A percentile compares a stretch with the other conserved stretches of the same genome.
phyloP scores from a whole-genome alignment of 2,797 vertebrate genomes.

The Melanotaenia boesemani region DNA sequence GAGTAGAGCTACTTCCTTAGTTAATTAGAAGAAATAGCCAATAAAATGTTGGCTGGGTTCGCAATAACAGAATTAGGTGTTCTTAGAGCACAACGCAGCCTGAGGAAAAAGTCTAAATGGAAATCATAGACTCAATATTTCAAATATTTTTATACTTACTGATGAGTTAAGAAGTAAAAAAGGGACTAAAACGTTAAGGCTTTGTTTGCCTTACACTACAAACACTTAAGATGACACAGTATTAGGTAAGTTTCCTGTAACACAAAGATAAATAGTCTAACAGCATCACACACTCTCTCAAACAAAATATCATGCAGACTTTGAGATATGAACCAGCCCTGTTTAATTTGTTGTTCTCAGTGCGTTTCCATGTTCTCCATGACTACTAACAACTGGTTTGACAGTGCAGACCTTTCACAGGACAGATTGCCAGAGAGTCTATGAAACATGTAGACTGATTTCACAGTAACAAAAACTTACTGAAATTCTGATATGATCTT shows the following conservation, averaged over 20 bases:
- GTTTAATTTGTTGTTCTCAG: neutral
- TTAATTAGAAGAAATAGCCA: too few relatives aligned
- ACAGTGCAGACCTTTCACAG: slow-evolving; percentile 9
- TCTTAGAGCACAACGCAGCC: neutral
- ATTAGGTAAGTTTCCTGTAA: neutral
- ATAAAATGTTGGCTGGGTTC: too few relatives aligned
- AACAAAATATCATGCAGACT: slow-evolving; percentile 3
- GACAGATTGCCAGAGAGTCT: neutral
- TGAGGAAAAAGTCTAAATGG: neutral
- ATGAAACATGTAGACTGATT: neutral
- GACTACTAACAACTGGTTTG: neutral
- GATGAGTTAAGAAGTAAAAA: too few relatives aligned
- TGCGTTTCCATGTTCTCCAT: neutral
- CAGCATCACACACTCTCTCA: neutral
- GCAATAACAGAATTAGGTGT: too few relatives aligned
- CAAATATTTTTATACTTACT: neutral
- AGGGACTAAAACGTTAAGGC: too few relatives aligned
- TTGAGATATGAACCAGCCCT: neutral
- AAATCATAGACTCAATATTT: neutral
- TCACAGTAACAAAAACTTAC: neutral
- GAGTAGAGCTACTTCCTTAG: too few relatives aligned
- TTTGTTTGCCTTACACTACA: neutral
- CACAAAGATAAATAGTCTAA: neutral
- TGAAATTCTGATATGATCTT: neutral
- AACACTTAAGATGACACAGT: neutral